These are phyloP conservation scores for Oreotrochilus melanogaster DNA, from an alignment of 2,113 vertebrate genomes.

Conservation along the genomic window DNA sequence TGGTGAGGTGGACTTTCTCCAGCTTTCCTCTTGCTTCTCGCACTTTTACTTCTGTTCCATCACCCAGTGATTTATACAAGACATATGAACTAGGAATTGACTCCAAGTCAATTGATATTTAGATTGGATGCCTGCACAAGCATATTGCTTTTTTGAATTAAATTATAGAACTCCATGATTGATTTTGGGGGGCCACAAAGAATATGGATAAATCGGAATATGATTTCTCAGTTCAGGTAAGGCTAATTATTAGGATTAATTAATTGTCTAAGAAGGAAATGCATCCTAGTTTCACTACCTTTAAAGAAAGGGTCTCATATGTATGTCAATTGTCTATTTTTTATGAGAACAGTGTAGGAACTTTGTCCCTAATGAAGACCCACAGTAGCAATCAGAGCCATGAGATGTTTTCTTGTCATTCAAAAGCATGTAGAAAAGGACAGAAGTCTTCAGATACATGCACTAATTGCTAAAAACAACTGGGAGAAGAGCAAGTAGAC, in stretches of 20 bases:
- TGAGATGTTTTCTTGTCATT: background rate
- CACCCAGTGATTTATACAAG: background rate
- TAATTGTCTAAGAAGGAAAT: background rate
- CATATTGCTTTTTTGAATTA: background rate
- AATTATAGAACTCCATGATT: background rate
- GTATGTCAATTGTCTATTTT: background rate
- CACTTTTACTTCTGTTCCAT: background rate
- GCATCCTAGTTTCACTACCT: background rate
- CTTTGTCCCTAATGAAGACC: background rate
- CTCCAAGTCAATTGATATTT: background rate
- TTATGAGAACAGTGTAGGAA: background rate
- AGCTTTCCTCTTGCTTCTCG: background rate
- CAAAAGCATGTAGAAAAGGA: slow-evolving; percentile 11
- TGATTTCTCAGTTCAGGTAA: background rate
- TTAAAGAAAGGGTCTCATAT: background rate
- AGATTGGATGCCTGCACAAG: background rate
- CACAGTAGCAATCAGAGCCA: background rate
- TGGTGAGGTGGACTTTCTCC: background rate
- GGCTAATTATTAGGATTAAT: background rate
- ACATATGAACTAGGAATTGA: background rate
- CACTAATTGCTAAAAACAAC: slow-evolving; percentile 58
- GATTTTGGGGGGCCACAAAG: background rate
- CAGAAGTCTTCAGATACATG: slow-evolving; percentile 38
- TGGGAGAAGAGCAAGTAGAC: slow-evolving; percentile 48
- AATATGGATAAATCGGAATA: background rate